Evolutionary conservation across 1,140 invertebrate genomes (phyloP), one percentile per base, ranked within the genome.

Genomic region (Oedothorax gibbosus): DNA sequence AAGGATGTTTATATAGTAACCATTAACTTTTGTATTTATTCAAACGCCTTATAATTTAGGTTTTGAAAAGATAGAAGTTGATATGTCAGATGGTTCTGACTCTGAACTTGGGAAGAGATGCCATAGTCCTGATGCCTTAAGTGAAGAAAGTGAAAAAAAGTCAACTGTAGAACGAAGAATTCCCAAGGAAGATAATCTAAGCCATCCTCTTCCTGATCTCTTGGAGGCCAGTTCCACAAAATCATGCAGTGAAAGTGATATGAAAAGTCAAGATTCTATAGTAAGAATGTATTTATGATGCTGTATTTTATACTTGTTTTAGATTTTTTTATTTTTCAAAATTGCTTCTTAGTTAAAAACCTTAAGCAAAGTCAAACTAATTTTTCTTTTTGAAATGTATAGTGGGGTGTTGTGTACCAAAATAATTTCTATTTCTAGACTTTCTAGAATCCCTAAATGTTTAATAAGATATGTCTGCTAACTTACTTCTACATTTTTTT

Each of bases 111-210:
- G 68, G n/a, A 87, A 86, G 57, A 66, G 78, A 75, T 60, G 94
- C 89, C 89, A 93, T 6, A 94, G 93, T 87, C 93, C 94, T 0
- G 93, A 93, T 64, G 94, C 94, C 68, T 93, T 95, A 94, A 89
- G 94, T 93, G 12, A 93, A 93, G 21, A 95, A 94, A 5, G 94
- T 95, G 51, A 94, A 95, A 89, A 90, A 94, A 77, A 94, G 95
- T 90, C 87, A 56, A 77, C 64, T 68, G 62, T 86, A 57, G 80
- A 86, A 18, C 51, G 72, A 20, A 87, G 77, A 51, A 83, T 86
- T 79, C 64, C 62, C 14, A 86, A 86, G 68, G 86, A 87, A 66
- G 86, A 88, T 54, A 64, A 83, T 10, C 50, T 86, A 78, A 84
- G 51, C 35, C 62, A 85, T 71, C 73, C 73, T 49, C 65, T 85